Evolutionary conservation across 2,113 vertebrate genomes (phyloP).

Genomic region (Bothrops jararaca): DNA sequence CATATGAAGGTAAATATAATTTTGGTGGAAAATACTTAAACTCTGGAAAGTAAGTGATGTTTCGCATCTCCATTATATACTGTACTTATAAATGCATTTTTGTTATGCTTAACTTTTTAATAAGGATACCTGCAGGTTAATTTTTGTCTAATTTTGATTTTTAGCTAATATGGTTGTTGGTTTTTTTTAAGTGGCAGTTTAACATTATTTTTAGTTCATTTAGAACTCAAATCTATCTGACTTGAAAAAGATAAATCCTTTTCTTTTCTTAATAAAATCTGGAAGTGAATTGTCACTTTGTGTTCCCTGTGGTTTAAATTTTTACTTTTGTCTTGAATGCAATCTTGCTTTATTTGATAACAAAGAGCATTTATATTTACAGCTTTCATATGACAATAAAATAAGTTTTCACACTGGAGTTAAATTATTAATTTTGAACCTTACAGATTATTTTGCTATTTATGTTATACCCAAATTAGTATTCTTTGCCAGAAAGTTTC

Average conservation of each 20-base stretch:
- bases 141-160: slow-evolving; percentile 9
- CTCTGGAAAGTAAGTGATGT: not conserved
- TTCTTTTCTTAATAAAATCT: not conserved
- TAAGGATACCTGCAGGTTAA: not conserved
- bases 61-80: not conserved
- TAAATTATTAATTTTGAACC: not conserved
- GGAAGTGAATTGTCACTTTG: not conserved
- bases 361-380: not conserved
- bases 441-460: not conserved
- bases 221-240: not conserved
- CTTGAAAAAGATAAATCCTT: slow-evolving; percentile 5
- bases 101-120: not conserved
- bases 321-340: not conserved
- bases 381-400: slow-evolving; percentile 1
- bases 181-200: not conserved
- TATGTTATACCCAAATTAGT: too few relatives aligned
- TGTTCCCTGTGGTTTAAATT: not conserved
- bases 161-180: not conserved
- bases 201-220: not conserved
- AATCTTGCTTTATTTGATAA: not conserved
- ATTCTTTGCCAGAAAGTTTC: not conserved
- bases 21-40: not conserved
- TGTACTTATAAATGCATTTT: not conserved
- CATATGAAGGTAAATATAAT: not conserved
- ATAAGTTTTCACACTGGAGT: not conserved